Evolutionary conservation across 2,113 vertebrate species (phyloP).

Genomic region (Astur gentilis): DNA sequence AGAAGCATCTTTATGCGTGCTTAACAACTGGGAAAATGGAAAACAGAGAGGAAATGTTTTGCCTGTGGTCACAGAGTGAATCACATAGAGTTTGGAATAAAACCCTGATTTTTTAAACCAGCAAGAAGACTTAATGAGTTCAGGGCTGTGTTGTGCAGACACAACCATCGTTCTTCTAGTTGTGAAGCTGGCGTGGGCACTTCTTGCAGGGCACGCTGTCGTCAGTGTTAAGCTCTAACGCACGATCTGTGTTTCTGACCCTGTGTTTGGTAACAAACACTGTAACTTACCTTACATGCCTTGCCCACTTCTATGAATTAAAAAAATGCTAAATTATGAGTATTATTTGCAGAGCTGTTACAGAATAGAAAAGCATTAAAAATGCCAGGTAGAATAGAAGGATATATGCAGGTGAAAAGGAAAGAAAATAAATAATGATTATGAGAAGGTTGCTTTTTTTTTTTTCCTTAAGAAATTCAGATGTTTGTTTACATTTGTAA

Average conservation of each 20-base stretch:
- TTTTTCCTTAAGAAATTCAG: not conserved
- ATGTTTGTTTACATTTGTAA: not conserved
- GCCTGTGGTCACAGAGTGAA: not conserved
- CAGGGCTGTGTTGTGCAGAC: not conserved
- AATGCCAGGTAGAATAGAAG: not conserved
- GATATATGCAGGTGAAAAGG: not conserved
- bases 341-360: not conserved
- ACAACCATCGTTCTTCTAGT: not conserved
- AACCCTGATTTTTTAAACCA: not conserved
- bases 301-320: not conserved
- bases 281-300: not conserved
- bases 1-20: not conserved
- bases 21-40: not conserved
- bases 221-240: not conserved
- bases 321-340: not conserved
- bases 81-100: not conserved
- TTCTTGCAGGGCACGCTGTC: not conserved
- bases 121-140: not conserved
- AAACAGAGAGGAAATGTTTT: not conserved
- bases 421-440: not conserved
- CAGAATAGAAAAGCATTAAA: not conserved
- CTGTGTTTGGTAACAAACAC: not conserved
- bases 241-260: not conserved
- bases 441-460: not conserved
- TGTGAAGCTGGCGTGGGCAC: not conserved